Base-by-base conservation (phyloP, 2,113 vertebrate species). In the Antennarius striatus region DNA sequence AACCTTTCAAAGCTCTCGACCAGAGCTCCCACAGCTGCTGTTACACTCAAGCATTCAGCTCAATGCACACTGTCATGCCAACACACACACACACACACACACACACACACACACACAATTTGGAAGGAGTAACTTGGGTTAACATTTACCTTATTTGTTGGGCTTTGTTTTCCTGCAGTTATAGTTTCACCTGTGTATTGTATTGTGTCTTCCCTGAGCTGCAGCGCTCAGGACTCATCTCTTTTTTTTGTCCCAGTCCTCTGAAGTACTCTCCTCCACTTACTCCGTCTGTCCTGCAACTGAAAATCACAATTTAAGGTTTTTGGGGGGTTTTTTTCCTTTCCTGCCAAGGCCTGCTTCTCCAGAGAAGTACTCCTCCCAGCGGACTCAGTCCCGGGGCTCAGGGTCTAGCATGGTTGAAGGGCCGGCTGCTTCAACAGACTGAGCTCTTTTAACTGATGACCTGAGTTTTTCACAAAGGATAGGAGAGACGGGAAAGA, bases 401-500 rank as follows among this genome's bases (percentile, higher is more conserved):
- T 81, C 72, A 45, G 75, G 56, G 78, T 82, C 75, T 71, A 64
- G 68, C 92, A 92, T 89, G 84, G 74, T 88, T 88, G 74, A 88
- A 77, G 78, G 89, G 80, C 85, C 45, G 80, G 79, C 81, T 78
- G 67, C 85, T 83, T 77, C 63, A 67, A 62, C 81, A 69, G 74
- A 90, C 89, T 90, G 90, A 80, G 77, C 67, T 78, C 74, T 70
- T 54, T 81, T 68, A 71, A 85, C 88, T 87, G 86, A 88, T 84
- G 85, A 79, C 82, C 87, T 81, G 46, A 75, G 77, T 84, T 92
- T 92, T 92, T 84, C 85, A 91, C 81, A 78, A 86, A 88, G 83
- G 85, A 87, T 81, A 71, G 77, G 85, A 86, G 87, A 80, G 86
- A 71, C 65, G 32, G 40, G 55, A 32, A 59, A 50, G 71, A 69